Percentiles rank a stretch among this genome's conserved stretches.
Conservation (phyloP, 2,113 vertebrate species). For the Dromaius novaehollandiae region DNA sequence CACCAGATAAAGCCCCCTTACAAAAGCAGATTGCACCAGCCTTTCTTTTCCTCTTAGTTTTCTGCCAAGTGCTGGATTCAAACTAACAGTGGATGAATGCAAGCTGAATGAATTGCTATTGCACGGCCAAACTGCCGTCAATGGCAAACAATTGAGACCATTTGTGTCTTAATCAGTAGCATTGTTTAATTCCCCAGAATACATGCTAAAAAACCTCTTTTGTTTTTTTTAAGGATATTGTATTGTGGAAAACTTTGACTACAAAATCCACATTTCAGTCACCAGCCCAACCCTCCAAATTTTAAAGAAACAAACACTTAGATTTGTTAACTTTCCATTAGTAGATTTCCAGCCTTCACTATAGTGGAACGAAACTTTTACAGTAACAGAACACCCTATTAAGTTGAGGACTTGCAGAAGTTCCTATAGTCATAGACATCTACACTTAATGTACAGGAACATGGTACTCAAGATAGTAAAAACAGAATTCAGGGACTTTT, state of each 20-base stretch:
- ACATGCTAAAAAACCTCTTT: not conserved
- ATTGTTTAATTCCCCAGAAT: not conserved
- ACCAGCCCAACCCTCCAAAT: not conserved
- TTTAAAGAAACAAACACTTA: not conserved
- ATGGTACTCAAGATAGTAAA: not conserved
- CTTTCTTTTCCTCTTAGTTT: accelerated
- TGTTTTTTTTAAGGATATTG: not conserved
- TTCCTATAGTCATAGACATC: not conserved
- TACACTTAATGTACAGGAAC: not conserved
- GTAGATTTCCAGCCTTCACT: not conserved
- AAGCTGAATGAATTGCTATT: not conserved
- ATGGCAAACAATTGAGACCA: not conserved
- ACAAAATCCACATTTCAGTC: not conserved
- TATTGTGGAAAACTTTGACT: not conserved
- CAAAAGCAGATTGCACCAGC: not conserved
- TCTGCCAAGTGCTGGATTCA: not conserved
- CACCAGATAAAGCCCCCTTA: not conserved
- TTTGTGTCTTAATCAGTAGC: not conserved
- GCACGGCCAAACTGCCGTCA: not conserved
- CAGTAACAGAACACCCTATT: not conserved
- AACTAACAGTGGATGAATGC: not conserved
- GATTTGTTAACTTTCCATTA: not conserved
- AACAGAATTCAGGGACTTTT: not conserved
- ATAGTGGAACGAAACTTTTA: not conserved
- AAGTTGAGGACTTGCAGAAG: not conserved